Evolutionary conservation across 2,113 vertebrate species (phyloP).

Genomic region (Lynx canadensis): DNA sequence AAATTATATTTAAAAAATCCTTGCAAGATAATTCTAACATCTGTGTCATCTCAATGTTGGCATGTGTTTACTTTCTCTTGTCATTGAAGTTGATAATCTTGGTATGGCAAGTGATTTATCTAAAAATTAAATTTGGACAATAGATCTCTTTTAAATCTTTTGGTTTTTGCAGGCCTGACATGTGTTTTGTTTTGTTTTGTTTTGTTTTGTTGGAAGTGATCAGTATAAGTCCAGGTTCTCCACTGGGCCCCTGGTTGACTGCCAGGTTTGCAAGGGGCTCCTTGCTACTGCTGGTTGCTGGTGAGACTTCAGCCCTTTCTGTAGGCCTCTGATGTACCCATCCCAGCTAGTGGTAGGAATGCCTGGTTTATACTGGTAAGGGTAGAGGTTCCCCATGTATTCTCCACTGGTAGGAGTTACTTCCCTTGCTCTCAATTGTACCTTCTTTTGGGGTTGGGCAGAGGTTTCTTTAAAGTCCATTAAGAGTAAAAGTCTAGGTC

Average conservation of each 20-base stretch:
- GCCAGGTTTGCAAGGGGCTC: background rate
- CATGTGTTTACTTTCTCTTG: conserved; percentile 2
- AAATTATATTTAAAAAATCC: background rate
- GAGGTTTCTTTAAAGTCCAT: background rate
- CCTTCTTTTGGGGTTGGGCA: background rate
- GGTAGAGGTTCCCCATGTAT: background rate
- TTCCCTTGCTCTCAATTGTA: background rate
- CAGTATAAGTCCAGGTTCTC: conserved; percentile 28
- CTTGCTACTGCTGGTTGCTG: background rate
- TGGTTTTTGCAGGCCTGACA: background rate
- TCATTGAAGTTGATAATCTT: conserved; percentile 1
- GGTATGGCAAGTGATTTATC: background rate
- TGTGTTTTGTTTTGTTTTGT: background rate
- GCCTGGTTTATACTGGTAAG: background rate
- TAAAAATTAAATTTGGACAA: conserved; percentile 22
- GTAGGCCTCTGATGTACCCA: background rate
- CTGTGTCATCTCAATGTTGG: background rate
- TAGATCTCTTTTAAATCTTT: background rate
- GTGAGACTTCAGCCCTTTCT: background rate
- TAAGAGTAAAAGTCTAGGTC: background rate
- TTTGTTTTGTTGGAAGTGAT: background rate
- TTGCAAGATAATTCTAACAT: conserved; percentile 33
- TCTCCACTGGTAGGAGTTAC: background rate
- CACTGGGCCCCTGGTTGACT: conserved; percentile 22
- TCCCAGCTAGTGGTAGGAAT: background rate